A percentile compares a stretch with the other conserved stretches of the same genome.
These are phyloP conservation scores for Dasyornis broadbenti DNA, from an alignment of 2,113 vertebrate species.

Conservation along the genomic window DNA sequence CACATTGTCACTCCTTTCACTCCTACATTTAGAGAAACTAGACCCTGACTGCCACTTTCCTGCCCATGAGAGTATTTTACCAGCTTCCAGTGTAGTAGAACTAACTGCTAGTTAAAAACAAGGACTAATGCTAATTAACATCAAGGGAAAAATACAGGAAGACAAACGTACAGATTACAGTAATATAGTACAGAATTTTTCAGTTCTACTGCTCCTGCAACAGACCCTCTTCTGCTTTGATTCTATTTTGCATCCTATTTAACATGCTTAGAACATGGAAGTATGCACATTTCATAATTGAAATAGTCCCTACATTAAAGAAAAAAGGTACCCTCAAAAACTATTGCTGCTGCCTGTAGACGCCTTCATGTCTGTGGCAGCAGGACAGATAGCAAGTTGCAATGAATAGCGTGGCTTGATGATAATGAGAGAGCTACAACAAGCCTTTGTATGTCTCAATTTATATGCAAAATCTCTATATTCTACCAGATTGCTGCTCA, in stretches of 20 bases:
- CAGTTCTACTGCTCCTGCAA: not conserved
- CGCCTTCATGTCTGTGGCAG: not conserved
- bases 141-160: not conserved
- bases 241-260: not conserved
- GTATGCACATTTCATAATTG: not conserved
- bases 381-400: not conserved
- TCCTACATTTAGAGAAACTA: not conserved
- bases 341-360: not conserved
- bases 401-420: not conserved
- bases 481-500: not conserved
- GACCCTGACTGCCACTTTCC: not conserved
- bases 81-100: not conserved
- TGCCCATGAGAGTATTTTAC: not conserved
- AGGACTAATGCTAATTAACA: not conserved
- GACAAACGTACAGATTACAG: not conserved
- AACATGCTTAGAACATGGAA: not conserved
- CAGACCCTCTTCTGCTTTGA: not conserved
- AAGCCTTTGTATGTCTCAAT: not conserved
- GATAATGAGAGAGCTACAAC: not conserved
- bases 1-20: not conserved
- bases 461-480: not conserved
- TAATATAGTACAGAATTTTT: not conserved
- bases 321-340: not conserved
- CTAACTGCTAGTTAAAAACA: not conserved
- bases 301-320: not conserved